Evolutionary conservation across 2,888 invertebrate species (phyloP), one percentile per base, ranked within the genome.

Genomic region (Emmelina monodactyla): DNA sequence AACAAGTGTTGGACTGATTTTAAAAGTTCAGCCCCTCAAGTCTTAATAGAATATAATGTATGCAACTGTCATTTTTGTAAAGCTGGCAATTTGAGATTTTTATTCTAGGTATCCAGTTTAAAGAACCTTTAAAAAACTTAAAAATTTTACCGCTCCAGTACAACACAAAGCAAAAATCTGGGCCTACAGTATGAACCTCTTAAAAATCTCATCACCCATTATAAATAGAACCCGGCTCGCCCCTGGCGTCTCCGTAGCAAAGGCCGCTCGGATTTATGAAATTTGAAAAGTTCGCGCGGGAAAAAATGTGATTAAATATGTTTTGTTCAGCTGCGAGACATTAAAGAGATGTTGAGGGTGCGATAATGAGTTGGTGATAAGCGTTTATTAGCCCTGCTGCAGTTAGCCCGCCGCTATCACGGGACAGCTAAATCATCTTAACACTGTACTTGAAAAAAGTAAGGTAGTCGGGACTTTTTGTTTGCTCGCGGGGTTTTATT

Each of bases 221-320:
- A 19, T 19, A 19, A 19, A 19, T 9, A 19, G 5, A 19, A 19
- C 5, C 19, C 19, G 19, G 5, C 19, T 19, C 29, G 14, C 14
- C 29, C 14, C 29, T 14, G 14, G 14, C 13, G 10, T 10, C 11
- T 28, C 28, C 11, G 7, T 28, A 6, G 10, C 25, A 12, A 9
- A 13, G 29, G 3, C 7, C 41, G 38, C 45, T 46, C 40, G 41
- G 62, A 58, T 61, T 75, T 75, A 70, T 70, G 64, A 75, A 78
- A 75, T 73, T 76, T 65, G 61, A 70, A 78, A 79, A 76, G 67
- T 76, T 75, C 61, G 56, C 55, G 53, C 54, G 61, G 60, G 61
- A 65, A 76, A 71, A 80, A 80, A 76, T 78, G 73, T 70, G 79
- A 81, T 81, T 81, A 81, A 81, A 81, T 80, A 81, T 81, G 80